Conservation (phyloP, 2,888 invertebrate species). For the Lasioglossum malachurum region DNA sequence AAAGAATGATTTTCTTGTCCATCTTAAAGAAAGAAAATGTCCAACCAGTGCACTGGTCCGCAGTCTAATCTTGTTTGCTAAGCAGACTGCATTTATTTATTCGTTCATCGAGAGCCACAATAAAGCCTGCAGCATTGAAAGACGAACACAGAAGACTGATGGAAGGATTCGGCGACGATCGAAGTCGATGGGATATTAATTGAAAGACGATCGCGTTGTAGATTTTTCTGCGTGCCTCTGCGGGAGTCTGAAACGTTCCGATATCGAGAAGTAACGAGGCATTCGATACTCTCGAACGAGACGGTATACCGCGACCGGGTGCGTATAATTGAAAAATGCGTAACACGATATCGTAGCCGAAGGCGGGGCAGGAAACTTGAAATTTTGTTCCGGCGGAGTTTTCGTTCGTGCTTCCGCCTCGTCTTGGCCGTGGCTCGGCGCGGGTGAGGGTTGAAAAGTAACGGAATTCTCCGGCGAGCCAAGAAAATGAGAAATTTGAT, state of each 20-base stretch:
- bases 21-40: too few relatives aligned
- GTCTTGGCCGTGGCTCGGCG: neutral
- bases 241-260: slow-evolving; percentile 15
- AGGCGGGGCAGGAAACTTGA: slow-evolving; percentile 14
- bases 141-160: neutral
- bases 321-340: slow-evolving; percentile 64
- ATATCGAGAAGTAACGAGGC: slow-evolving; percentile 59
- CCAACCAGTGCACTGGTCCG: too few relatives aligned
- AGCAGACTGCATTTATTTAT: neutral
- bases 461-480: slow-evolving; percentile 35
- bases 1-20: too few relatives aligned
- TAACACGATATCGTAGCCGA: slow-evolving; percentile 48
- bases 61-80: neutral
- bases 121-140: neutral
- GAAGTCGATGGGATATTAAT: neutral
- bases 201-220: slow-evolving; percentile 1
- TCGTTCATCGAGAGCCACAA: neutral
- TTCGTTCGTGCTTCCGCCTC: slow-evolving; percentile 14
- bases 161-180: neutral
- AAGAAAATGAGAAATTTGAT: slow-evolving; percentile 56
- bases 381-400: slow-evolving; percentile 42
- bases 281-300: slow-evolving; percentile 59
- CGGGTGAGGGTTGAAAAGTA: slow-evolving; percentile 34
- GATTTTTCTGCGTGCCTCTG: neutral
- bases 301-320: slow-evolving; percentile 41